A percentile compares a stretch with the other conserved stretches of the same genome.
Conservation (phyloP, 2,113 vertebrate genomes). For the Uropsilus gracilis region DNA sequence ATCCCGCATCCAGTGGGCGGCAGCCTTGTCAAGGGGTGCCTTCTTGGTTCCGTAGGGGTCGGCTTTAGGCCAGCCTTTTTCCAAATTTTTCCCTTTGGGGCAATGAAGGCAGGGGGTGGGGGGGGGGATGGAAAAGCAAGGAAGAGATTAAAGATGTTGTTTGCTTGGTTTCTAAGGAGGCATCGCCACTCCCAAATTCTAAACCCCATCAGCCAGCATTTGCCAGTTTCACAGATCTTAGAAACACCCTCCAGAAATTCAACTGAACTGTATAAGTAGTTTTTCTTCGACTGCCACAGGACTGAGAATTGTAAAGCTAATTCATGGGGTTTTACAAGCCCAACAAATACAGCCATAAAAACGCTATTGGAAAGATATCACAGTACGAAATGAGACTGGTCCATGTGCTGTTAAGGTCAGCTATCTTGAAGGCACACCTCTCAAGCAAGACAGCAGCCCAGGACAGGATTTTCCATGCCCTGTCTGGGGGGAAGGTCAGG, state of each 20-base stretch:
- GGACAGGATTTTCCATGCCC: neutral
- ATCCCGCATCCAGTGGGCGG: neutral
- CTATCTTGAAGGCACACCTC: slow-evolving; percentile 73
- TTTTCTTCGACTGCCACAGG: slow-evolving; percentile 73
- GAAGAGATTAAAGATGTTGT: slow-evolving; percentile 44
- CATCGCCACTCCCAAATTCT: slow-evolving; percentile 50
- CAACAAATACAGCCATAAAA: slow-evolving; percentile 70
- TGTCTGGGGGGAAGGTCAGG: slow-evolving; percentile 35
- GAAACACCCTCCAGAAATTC: slow-evolving; percentile 81
- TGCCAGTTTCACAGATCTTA: slow-evolving; percentile 82
- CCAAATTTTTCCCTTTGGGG: neutral
- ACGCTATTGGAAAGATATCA: slow-evolving; percentile 65
- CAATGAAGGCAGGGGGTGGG: neutral
- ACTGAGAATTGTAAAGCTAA: slow-evolving; percentile 79
- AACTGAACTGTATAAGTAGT: slow-evolving; percentile 74
- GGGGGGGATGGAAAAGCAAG: neutral
- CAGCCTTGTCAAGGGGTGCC: neutral
- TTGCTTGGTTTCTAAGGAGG: slow-evolving; percentile 11
- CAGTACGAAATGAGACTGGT: slow-evolving; percentile 78
- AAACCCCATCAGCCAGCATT: slow-evolving; percentile 79
- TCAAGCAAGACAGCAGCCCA: neutral
- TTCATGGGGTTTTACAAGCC: slow-evolving; percentile 76
- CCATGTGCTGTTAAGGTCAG: slow-evolving; percentile 71
- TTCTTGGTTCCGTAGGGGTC: neutral
- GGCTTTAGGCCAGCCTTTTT: neutral